phyloP scores from a whole-genome alignment of 2,797 vertebrate genomes.

The Epinephelus coioides region DNA sequence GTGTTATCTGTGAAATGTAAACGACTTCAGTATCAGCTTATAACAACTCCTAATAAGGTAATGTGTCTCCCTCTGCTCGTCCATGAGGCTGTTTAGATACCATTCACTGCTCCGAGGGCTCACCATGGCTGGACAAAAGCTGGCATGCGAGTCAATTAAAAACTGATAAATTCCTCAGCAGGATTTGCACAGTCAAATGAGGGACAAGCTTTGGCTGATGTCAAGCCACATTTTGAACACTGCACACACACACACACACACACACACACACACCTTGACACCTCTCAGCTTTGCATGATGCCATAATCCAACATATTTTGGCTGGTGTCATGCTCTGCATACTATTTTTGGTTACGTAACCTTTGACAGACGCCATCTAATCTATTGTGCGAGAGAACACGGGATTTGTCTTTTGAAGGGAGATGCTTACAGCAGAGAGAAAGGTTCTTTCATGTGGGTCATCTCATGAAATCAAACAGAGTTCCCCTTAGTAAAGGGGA shows the following conservation, averaged over 20 bases:
- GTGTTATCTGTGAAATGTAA: conserved; percentile 76
- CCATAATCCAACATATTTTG: conserved; percentile 48
- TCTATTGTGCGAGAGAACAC: conserved; percentile 24
- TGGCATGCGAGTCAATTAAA: conserved; percentile 47
- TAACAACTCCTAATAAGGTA: conserved; percentile 82
- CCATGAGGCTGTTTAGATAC: conserved; percentile 50
- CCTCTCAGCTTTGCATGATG: conserved; percentile 20
- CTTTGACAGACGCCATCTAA: conserved; percentile 24
- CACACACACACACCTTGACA: conserved; percentile 19
- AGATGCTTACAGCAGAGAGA: conserved; percentile 7
- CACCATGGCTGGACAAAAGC: conserved; percentile 42
- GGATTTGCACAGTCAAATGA: conserved; percentile 48
- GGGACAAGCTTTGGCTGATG: conserved; percentile 33
- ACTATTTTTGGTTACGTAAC: conserved; percentile 36
- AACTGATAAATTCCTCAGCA: conserved; percentile 41
- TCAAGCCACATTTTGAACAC: conserved; percentile 23
- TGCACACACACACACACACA: conserved; percentile 11
- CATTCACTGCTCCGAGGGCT: conserved; percentile 35
- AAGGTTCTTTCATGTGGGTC: not conserved
- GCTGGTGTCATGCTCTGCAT: conserved; percentile 26
- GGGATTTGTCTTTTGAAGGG: conserved; percentile 38
- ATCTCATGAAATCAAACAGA: not conserved
- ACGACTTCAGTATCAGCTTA: conserved; percentile 66
- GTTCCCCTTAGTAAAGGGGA: not conserved
- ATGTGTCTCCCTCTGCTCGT: conserved; percentile 53